A percentile compares a stretch with the other conserved stretches of the same genome.
These are phyloP conservation scores for Cricetomys ansorgei DNA, from an alignment of 2,113 vertebrate genomes.

Conservation along the genomic window DNA sequence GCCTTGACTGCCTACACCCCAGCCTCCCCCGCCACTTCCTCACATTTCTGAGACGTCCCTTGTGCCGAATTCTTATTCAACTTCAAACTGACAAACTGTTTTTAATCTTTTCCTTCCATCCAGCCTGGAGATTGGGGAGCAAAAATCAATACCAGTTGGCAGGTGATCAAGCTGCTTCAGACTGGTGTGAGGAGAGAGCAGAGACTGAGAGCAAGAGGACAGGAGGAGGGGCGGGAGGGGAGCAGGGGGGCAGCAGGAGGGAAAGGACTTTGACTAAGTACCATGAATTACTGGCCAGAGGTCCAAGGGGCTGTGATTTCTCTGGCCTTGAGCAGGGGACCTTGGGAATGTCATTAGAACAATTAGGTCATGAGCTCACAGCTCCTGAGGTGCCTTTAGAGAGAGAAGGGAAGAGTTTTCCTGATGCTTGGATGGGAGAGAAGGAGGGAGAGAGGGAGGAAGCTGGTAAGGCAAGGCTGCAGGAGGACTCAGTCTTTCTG, in stretches of 20 bases:
- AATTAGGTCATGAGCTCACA: conserved; percentile 86
- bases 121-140: conserved; percentile 98
- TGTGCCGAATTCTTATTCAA: conserved; percentile 97
- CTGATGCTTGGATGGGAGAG: neutral
- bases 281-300: conserved; percentile 85
- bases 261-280: conserved; percentile 73
- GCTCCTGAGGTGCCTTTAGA: conserved; percentile 81
- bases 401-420: conserved; percentile 29
- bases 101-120: conserved; percentile 99
- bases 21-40: conserved; percentile 75
- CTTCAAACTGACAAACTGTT: conserved; percentile 99
- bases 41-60: conserved; percentile 88
- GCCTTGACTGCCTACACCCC: conserved; percentile 79
- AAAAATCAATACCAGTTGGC: conserved; percentile 99
- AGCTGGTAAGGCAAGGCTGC: neutral
- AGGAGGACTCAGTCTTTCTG: neutral
- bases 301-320: conserved; percentile 72
- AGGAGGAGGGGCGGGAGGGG: neutral
- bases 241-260: neutral
- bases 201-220: conserved; percentile 11
- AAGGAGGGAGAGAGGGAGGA: neutral
- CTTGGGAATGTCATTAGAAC: conserved; percentile 83
- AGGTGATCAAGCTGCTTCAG: conserved; percentile 96
- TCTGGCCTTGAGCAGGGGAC: conserved; percentile 86
- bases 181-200: conserved; percentile 82